Percentiles rank a stretch among this genome's conserved stretches.
Evolutionary conservation across 2,797 vertebrate species (phyloP).

Genomic region (Microhierax caerulescens): DNA sequence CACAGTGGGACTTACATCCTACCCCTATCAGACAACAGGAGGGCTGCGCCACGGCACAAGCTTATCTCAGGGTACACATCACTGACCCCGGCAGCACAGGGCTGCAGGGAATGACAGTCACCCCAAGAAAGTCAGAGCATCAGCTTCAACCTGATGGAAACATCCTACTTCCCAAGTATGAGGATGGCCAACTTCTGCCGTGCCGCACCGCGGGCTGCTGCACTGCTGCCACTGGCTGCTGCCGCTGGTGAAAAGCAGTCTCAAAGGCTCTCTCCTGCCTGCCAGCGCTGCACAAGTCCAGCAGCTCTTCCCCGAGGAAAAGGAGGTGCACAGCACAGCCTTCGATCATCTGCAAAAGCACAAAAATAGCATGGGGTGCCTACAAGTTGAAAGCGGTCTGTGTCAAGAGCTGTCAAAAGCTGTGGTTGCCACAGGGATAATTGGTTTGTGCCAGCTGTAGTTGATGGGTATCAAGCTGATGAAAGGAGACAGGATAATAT

Average conservation of each 20-base stretch:
- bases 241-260: not conserved
- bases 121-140: not conserved
- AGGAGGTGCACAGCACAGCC: not conserved
- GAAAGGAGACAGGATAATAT: conserved; percentile 56
- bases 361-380: not conserved
- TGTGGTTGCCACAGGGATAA: conserved; percentile 62
- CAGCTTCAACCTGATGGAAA: not conserved
- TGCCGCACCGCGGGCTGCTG: rapidly evolving
- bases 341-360: not conserved
- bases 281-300: not conserved
- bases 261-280: not conserved
- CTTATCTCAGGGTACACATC: not conserved
- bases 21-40: not conserved
- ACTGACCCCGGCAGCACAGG: rapidly evolving
- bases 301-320: not conserved
- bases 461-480: conserved; percentile 56
- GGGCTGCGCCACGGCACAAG: not conserved
- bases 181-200: not conserved
- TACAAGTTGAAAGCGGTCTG: not conserved
- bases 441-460: conserved; percentile 60
- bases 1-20: rapidly evolving
- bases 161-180: not conserved
- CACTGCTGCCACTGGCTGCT: not conserved
- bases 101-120: not conserved
- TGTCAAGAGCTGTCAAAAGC: conserved; percentile 52